Conservation (phyloP, 2,797 vertebrate species). For the Phataginus tricuspis region DNA sequence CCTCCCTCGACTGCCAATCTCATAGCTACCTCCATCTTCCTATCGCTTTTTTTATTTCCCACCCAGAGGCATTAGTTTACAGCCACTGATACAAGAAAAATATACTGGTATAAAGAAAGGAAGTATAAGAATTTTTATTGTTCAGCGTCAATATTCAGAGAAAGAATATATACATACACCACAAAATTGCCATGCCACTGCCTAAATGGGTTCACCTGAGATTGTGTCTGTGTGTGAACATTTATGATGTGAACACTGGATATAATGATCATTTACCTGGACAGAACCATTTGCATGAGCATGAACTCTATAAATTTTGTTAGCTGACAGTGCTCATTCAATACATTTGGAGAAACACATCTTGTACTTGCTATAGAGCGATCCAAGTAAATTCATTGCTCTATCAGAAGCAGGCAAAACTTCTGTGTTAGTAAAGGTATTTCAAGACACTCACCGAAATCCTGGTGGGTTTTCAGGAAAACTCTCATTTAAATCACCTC, state of each 20-base stretch:
- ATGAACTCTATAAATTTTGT: not conserved
- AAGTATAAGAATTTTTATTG: not conserved
- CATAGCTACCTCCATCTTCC: not conserved
- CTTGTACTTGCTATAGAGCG: not conserved
- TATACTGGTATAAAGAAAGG: not conserved
- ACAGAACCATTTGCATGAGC: not conserved
- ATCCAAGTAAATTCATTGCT: not conserved
- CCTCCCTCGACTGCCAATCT: not conserved
- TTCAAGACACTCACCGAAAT: not conserved
- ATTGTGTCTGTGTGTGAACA: not conserved
- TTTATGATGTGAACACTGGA: not conserved
- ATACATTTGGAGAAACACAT: not conserved
- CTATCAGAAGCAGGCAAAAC: not conserved
- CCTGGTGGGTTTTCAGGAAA: not conserved
- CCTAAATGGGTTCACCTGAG: not conserved
- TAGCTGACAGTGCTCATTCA: not conserved
- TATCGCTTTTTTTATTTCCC: not conserved
- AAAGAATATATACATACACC: not conserved
- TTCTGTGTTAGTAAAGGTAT: not conserved
- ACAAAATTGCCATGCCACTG: not conserved
- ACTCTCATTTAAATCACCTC: not conserved
- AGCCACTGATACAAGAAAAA: not conserved
- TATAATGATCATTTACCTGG: not conserved
- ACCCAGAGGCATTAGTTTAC: not conserved
- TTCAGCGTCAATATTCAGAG: not conserved